Conservation (phyloP, 2,113 vertebrate genomes). For the Calyptommatus sinebrachiatus region DNA sequence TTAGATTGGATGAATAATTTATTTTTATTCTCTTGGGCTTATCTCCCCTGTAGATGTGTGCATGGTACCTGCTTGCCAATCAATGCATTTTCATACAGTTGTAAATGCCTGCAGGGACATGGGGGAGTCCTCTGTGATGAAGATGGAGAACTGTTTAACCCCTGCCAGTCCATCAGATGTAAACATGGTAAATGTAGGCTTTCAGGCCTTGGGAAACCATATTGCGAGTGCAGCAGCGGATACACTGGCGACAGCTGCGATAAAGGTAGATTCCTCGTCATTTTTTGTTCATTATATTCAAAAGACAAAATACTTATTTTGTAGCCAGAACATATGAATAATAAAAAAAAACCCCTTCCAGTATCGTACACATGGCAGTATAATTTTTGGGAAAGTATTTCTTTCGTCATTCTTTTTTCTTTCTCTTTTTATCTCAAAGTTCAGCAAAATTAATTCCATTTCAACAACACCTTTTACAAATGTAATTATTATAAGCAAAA, state of each 20-base stretch:
- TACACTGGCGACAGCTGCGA: conserved; percentile 92
- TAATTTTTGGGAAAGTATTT: conserved; percentile 28
- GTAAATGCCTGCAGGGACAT: conserved; percentile 91
- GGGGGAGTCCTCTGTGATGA: conserved; percentile 92
- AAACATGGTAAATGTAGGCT: conserved; percentile 94
- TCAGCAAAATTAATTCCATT: conserved; percentile 23
- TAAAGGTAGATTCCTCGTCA: conserved; percentile 77
- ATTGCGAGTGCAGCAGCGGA: conserved; percentile 92
- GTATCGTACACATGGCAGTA: conserved; percentile 32
- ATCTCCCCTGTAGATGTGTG: conserved; percentile 80
- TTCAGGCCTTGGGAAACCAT: conserved; percentile 90
- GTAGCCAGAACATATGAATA: conserved; percentile 46
- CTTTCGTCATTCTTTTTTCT: conserved; percentile 18
- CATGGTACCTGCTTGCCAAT: conserved; percentile 93
- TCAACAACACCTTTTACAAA: not conserved
- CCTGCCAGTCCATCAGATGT: conserved; percentile 87
- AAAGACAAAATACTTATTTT: not conserved
- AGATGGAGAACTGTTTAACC: conserved; percentile 81
- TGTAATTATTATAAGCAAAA: not conserved
- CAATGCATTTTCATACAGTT: conserved; percentile 98
- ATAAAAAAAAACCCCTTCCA: conserved; percentile 34
- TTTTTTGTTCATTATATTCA: not conserved
- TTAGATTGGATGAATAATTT: conserved; percentile 62
- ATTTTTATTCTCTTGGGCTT: conserved; percentile 53
- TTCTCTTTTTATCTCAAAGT: not conserved